Conservation (phyloP, 2,888 invertebrate species). For the Melanostoma scalare region DNA sequence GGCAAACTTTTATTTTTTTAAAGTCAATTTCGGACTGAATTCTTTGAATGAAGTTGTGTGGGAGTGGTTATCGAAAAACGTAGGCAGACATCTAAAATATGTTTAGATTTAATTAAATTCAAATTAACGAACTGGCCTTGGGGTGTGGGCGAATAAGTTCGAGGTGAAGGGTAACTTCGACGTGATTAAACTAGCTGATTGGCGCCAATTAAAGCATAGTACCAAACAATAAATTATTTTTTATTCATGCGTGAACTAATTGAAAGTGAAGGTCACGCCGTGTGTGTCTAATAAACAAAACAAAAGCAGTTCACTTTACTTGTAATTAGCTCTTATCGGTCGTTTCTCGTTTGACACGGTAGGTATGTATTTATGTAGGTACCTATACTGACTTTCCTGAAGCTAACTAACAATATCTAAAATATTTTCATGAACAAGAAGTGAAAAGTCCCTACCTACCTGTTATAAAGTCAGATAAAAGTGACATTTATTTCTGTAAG, state of each 20-base stretch:
- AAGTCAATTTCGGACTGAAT: constrained; percentile 3
- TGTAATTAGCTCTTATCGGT: too few relatives aligned
- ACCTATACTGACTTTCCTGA: too few relatives aligned
- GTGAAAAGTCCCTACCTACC: too few relatives aligned
- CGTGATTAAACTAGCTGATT: constrained; percentile 27
- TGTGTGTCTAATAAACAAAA: constrained; percentile 1
- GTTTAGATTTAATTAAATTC: constrained; percentile 34
- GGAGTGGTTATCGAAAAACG: not conserved
- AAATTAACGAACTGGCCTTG: constrained; percentile 32
- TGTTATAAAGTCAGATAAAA: too few relatives aligned
- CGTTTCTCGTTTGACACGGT: too few relatives aligned
- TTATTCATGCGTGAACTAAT: constrained; percentile 19
- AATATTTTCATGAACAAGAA: too few relatives aligned
- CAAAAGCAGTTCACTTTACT: too few relatives aligned
- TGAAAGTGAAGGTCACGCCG: constrained; percentile 2
- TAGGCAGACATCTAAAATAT: not conserved
- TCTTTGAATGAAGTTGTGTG: constrained; percentile 9
- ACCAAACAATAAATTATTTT: constrained; percentile 10
- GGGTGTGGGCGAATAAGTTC: not conserved
- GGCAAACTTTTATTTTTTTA: constrained; percentile 6
- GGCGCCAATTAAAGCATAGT: constrained; percentile 9
- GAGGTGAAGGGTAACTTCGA: constrained; percentile 25
- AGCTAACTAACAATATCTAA: too few relatives aligned
- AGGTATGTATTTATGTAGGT: too few relatives aligned
- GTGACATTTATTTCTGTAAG: too few relatives aligned